These are phyloP conservation scores for Struthio camelus DNA, from an alignment of 2,113 vertebrate genomes.

Conservation along the genomic window DNA sequence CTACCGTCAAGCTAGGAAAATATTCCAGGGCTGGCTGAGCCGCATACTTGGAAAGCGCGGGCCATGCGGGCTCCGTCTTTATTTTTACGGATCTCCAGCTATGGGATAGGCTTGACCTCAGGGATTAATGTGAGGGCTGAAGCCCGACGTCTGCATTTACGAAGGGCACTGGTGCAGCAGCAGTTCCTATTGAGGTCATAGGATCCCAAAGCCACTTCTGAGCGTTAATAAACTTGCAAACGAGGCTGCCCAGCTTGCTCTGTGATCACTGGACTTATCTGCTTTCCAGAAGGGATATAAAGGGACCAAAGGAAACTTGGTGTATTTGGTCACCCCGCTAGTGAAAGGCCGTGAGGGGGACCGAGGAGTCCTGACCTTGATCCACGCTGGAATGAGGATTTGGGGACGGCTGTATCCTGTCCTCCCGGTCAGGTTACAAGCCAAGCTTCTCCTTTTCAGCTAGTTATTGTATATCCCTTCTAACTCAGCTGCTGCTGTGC, in stretches of 20 bases:
- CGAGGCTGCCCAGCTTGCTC: neutral
- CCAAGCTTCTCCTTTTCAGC: too few relatives aligned
- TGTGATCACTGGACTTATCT: neutral
- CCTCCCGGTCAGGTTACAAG: too few relatives aligned
- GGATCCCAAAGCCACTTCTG: neutral
- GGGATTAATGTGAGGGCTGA: neutral
- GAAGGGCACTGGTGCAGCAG: neutral
- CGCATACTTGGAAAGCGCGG: accelerated
- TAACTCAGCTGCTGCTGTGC: neutral
- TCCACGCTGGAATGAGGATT: too few relatives aligned
- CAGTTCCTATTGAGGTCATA: neutral
- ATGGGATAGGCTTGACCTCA: neutral
- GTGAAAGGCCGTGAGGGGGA: neutral
- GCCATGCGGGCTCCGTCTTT: neutral
- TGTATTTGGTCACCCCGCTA: neutral
- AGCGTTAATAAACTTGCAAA: neutral
- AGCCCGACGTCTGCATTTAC: neutral
- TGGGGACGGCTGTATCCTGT: too few relatives aligned
- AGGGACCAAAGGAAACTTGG: neutral
- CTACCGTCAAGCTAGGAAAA: neutral
- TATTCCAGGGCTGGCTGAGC: neutral
- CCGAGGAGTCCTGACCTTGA: neutral
- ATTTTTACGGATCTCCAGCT: neutral
- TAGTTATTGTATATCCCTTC: too few relatives aligned
- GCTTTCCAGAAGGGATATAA: neutral